phyloP scores from a whole-genome alignment of 2,797 vertebrate species.

The Sandelia bainsii region DNA sequence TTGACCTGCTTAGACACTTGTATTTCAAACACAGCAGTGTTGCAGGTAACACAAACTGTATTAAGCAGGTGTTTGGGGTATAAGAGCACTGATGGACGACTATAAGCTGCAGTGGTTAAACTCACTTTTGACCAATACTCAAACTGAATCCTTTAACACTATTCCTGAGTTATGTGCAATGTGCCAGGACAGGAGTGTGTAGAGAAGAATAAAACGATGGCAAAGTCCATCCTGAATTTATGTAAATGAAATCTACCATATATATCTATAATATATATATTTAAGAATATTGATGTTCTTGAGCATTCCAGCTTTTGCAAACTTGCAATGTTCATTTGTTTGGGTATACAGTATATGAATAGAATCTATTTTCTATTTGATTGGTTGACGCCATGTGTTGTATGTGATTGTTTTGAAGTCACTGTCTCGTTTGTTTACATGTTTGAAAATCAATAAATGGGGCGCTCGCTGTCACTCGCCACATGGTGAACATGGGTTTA shows the following conservation, averaged over 20 bases:
- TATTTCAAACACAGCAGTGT: conserved; percentile 5
- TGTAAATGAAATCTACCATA: conserved; percentile 74
- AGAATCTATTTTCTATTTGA: conserved; percentile 76
- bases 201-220: conserved; percentile 40
- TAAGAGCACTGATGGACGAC: conserved; percentile 8
- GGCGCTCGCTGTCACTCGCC: conserved; percentile 64
- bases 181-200: conserved; percentile 72
- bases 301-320: conserved; percentile 85
- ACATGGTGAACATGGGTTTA: conserved; percentile 34
- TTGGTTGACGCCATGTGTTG: conserved; percentile 80
- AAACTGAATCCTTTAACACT: conserved; percentile 36
- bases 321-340: conserved; percentile 76
- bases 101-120: conserved; percentile 40
- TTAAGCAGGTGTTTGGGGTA: conserved; percentile 10
- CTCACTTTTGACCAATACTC: conserved; percentile 38
- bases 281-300: conserved; percentile 82
- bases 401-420: conserved; percentile 84
- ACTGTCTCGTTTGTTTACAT: conserved; percentile 87
- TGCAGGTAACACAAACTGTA: conserved; percentile 8
- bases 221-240: conserved; percentile 69
- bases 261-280: conserved; percentile 75
- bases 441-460: conserved; percentile 83
- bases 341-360: conserved; percentile 67
- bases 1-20: conserved; percentile 8
- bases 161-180: conserved; percentile 75